A percentile compares a stretch with the other conserved stretches of the same genome.
phyloP scores from a whole-genome alignment of 2,888 invertebrate species.

The Graphium colonna region DNA sequence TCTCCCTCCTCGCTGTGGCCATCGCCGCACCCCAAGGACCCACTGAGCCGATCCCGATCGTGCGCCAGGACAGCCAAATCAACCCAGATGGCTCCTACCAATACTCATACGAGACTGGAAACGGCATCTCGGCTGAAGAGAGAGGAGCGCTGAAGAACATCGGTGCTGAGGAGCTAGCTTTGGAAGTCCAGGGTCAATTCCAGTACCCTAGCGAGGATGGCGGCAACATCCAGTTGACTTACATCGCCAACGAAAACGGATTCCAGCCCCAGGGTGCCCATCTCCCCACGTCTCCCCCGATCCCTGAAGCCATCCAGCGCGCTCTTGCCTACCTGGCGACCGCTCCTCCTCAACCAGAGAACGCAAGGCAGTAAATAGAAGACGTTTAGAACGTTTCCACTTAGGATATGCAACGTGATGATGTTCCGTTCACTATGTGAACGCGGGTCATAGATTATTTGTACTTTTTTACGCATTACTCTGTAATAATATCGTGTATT shows the following conservation, averaged over 20 bases:
- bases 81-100: conserved; percentile 82
- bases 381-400: neutral
- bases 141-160: conserved; percentile 76
- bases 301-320: conserved; percentile 84
- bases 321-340: conserved; percentile 84
- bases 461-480: conserved; percentile 20
- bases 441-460: conserved; percentile 22
- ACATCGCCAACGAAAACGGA: conserved; percentile 86
- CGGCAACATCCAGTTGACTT: conserved; percentile 77
- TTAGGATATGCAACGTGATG: conserved; percentile 11
- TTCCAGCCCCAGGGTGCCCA: too few species aligned
- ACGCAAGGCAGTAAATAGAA: conserved; percentile 22
- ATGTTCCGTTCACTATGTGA: conserved; percentile 29
- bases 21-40: conserved; percentile 60
- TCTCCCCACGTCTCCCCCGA: conserved; percentile 86
- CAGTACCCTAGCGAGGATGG: conserved; percentile 83
- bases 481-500: conserved; percentile 27
- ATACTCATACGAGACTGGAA: conserved; percentile 81
- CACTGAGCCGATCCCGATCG: conserved; percentile 68
- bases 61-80: conserved; percentile 74
- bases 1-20: conserved; percentile 58
- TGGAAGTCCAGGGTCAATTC: conserved; percentile 81
- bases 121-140: conserved; percentile 81
- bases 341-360: conserved; percentile 74
- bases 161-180: conserved; percentile 73